Base-by-base conservation (phyloP, 92 coral and sea anemone species). In the Epizoanthus scotinus region DNA sequence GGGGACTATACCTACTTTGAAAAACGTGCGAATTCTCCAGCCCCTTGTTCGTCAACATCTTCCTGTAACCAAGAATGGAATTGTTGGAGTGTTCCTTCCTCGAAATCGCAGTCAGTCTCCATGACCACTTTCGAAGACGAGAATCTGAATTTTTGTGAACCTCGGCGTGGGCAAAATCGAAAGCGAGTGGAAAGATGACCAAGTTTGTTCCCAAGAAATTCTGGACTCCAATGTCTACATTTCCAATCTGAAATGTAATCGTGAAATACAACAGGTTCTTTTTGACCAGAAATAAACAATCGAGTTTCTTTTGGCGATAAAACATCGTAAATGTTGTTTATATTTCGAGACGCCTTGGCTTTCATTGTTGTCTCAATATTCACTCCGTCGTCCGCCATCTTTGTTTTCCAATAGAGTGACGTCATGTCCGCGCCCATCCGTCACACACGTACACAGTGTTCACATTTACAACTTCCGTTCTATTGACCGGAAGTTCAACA, bases 51-150 rank as follows among this genome's bases (percentile, higher is more conserved):
- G 40, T 34, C 40, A 3, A 34, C 40, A 78, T 83, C 91, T 15
- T 87, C 91, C 67, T 53, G 68, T 62, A 96, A 60, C 99, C 99
- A 96, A 29, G 89, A 85, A 78, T 86, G 77, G 71, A 94, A 96
- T 20, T 96, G 88, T 15, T 25, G 21, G 63, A 96, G 86, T 47
- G 94, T 91, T 8, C 92, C 99, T 56, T 87, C 84, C 58, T 85
- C 85, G 57, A 87, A 96, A 18, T 86, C 84, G 55, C 98, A 93
- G 58, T 96, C 99, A 21, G 96, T 85, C 62, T 96, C 99, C 96
- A 91, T 96, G 34, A 91, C 84, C 13, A 89, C 85, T 47, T 62
- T 69, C 24, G 79, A 84, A 17, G 70, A 47, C 25, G 86, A 60
- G 57, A 53, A 80, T 77, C 72, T 63, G 68, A 86, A 87, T 14